Evolutionary conservation across 2,113 vertebrate genomes (phyloP).

Genomic region (Cyphomyrus discorhynchus): DNA sequence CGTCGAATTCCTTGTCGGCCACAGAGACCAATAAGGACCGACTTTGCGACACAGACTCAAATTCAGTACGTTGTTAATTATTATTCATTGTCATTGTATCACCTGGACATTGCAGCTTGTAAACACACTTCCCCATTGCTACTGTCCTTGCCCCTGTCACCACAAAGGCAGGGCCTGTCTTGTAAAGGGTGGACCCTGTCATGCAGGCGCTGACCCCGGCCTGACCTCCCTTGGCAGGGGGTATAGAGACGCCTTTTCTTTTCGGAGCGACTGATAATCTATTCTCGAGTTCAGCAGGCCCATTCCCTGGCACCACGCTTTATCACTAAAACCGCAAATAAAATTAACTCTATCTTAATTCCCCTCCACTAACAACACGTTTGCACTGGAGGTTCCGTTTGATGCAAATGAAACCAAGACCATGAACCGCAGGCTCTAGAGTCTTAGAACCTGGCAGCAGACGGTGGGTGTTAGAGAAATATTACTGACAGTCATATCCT

Average conservation of each 20-base stretch:
- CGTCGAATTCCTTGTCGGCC: not conserved
- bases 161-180: not conserved
- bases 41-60: not conserved
- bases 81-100: not conserved
- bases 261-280: not conserved
- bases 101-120: not conserved
- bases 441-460: constrained; percentile 13
- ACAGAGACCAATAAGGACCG: not conserved
- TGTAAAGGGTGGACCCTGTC: not conserved
- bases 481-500: constrained; percentile 8
- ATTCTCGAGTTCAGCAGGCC: not conserved
- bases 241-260: not conserved
- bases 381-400: constrained; percentile 2
- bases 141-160: not conserved
- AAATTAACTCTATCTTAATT: constrained; percentile 19
- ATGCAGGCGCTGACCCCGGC: not conserved
- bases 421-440: constrained; percentile 15
- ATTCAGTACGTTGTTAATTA: not conserved
- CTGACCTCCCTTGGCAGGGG: not conserved
- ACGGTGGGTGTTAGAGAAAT: constrained; percentile 23
- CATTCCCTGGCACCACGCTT: constrained; percentile 1
- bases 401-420: constrained; percentile 17
- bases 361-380: not conserved
- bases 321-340: constrained; percentile 8
- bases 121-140: not conserved